Evolutionary conservation across 2,797 vertebrate species (phyloP), one percentile per base, ranked within the genome.

Genomic region (Halcyon badia): DNA sequence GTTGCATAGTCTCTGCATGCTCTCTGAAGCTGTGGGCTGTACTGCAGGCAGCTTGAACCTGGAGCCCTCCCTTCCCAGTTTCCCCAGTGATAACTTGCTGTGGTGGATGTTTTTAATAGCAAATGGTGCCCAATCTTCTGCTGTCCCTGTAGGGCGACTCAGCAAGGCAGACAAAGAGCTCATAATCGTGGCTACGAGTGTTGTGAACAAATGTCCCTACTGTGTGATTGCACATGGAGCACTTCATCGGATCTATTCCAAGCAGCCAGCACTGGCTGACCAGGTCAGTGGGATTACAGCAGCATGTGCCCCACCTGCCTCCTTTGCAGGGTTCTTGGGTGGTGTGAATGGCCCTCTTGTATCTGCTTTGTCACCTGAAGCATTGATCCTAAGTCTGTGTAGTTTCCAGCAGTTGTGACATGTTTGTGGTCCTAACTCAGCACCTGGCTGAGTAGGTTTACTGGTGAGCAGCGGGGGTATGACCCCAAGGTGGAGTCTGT

Each of bases 91-190:
- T 28, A n/a, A n/a, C 41, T 37, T 81, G 18, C 39, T 15, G n/a
- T 42, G 28, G 8, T 73, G 56, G 35, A 24, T 26, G 14, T 28
- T 68, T 64, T 28, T 69, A 41, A 17, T 21, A 72, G 76, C 14
- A 17, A 77, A 64, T 10, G 8, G 9, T 51, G 13, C 20, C 54
- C 60, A 71, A 42, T 86, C 77, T 87, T 82, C 83, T 26, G 78
- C 37, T 94, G 39, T 61, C 51, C 82, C 75, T 41, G 11, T 31
- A 99, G 99, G 99, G 25, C 78, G 95, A n/a, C 97, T 99, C 94
- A 98, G 98, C 48, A 99, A 99, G 93, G 98, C 99, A 9, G 99
- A 99, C 60, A 98, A 98, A 62, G 99, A 99, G 91, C 97, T 99
- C 85, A 99, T 99, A 35, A 98, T 99, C 10, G 98, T 99, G 70